Base-by-base conservation (phyloP, 1,140 invertebrate genomes). In the Scaptomyza pallida region DNA sequence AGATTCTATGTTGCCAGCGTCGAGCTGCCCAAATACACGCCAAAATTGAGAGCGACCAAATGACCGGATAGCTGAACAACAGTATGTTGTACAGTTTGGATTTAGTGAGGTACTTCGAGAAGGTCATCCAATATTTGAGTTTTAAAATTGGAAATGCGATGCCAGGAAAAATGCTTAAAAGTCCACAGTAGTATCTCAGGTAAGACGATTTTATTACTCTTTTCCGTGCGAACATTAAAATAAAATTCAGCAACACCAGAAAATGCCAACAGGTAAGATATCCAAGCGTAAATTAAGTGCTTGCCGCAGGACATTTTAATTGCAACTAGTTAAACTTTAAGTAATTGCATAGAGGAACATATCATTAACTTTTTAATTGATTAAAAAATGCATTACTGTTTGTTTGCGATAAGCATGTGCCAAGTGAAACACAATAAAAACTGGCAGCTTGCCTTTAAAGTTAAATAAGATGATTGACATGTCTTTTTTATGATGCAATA, bases 1-100 rank as follows among this genome's bases (percentile, higher is more conserved):
- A 60, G 6, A 80, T 72, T 5, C 16, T 57, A 1, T 35, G 17
- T 37, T 79, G 65, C 37, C 47, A 44, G 0, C 23, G 30, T n/a
- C 55, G 43, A 2, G 26, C 17, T 15, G 56, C 62, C 8, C 26
- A 30, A 2, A 67, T 37, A 21, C 48, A 60, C n/a, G 41, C 60
- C 1, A 50, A 6, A 1, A 44, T 13, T 2, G 56, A 35, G 16
- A 21, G 37, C 1, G 44, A 13, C 15, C 59, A 0, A 0, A 19
- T 3, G 6, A 41, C 30, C n/a, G 30, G 48, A 51, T 16, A 12
- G 6, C 1, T 30, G 23, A 51, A 16, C 0, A n/a, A n/a, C n/a
- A n/a, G n/a, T n/a, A n/a, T n/a, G 1, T 12, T 13, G 17, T 33
- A 16, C 4, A 35, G 48, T 15, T 33, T 35, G 8, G n/a, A 35